These are phyloP conservation scores for Pterostichus niger DNA, from an alignment of 2,888 invertebrate genomes.

Conservation along the genomic window DNA sequence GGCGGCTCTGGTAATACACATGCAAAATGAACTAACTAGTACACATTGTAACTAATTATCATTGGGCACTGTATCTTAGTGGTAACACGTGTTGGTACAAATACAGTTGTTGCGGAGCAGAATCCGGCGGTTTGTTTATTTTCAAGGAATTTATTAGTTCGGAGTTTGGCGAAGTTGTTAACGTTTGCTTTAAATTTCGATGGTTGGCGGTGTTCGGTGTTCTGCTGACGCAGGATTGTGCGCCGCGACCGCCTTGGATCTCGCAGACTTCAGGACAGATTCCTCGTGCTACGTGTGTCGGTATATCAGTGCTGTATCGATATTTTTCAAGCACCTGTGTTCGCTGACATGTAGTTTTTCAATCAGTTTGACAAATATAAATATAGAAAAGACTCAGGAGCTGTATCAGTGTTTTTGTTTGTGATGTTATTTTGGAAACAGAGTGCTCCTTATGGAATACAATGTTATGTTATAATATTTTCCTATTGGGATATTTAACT, in stretches of 20 bases:
- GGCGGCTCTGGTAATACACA: not conserved
- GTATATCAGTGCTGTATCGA: slow-evolving; percentile 13
- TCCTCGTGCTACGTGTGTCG: not conserved
- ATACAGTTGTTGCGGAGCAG: slow-evolving; percentile 43
- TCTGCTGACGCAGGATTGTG: slow-evolving; percentile 41
- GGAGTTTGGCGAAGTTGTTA: slow-evolving; percentile 55
- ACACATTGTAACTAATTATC: slow-evolving; percentile 38
- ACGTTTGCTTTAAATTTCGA: slow-evolving; percentile 62
- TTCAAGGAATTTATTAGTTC: slow-evolving; percentile 56
- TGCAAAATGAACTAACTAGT: slow-evolving; percentile 44
- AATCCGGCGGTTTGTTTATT: slow-evolving; percentile 51
- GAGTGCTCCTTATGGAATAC: not conserved
- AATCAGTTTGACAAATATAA: slow-evolving; percentile 53
- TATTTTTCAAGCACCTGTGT: slow-evolving; percentile 51
- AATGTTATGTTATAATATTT: not conserved
- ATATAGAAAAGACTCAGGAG: slow-evolving; percentile 8
- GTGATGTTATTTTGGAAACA: not conserved
- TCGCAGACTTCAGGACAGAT: not conserved
- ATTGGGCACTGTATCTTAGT: slow-evolving; percentile 34
- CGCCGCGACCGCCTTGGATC: not conserved
- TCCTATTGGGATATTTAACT: too few species aligned
- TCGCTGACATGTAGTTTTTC: slow-evolving; percentile 45
- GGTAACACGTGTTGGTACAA: slow-evolving; percentile 46
- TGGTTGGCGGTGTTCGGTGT: slow-evolving; percentile 40
- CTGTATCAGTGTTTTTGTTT: slow-evolving; percentile 18